Conservation (phyloP, 1,140 invertebrate genomes). For the Nebria ingens region DNA sequence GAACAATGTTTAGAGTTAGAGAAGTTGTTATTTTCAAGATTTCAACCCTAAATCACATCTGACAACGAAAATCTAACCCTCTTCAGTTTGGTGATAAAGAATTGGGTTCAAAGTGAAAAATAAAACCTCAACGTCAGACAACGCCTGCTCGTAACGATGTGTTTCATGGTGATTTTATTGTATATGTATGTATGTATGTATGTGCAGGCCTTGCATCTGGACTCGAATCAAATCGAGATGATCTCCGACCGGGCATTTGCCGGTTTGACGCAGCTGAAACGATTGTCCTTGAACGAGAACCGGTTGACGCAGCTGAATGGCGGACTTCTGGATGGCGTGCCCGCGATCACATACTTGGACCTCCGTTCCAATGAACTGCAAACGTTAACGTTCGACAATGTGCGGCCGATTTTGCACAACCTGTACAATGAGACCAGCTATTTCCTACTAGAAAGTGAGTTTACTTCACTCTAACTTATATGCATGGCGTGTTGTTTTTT, state of each 20-base stretch:
- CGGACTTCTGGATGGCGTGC: slow-evolving; percentile 51
- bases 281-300: slow-evolving; percentile 61
- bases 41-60: no score
- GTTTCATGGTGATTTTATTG: not conserved
- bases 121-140: no score
- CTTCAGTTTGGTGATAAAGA: no score
- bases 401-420: slow-evolving; percentile 61
- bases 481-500: not conserved
- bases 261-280: slow-evolving; percentile 53
- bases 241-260: slow-evolving; percentile 59
- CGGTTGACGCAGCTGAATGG: slow-evolving; percentile 51
- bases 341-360: slow-evolving; percentile 56
- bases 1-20: no score
- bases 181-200: not conserved
- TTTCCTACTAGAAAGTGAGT: slow-evolving; percentile 67
- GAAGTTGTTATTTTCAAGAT: no score
- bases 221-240: slow-evolving; percentile 54
- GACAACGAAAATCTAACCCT: no score
- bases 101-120: no score
- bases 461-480: slow-evolving; percentile 1
- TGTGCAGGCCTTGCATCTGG: slow-evolving; percentile 57
- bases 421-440: slow-evolving; percentile 53
- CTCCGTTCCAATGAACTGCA: slow-evolving; percentile 58
- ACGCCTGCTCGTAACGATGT: no score
- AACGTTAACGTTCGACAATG: slow-evolving; percentile 59